Evolutionary conservation across 2,113 vertebrate species (phyloP).

Genomic region (Natator depressus): DNA sequence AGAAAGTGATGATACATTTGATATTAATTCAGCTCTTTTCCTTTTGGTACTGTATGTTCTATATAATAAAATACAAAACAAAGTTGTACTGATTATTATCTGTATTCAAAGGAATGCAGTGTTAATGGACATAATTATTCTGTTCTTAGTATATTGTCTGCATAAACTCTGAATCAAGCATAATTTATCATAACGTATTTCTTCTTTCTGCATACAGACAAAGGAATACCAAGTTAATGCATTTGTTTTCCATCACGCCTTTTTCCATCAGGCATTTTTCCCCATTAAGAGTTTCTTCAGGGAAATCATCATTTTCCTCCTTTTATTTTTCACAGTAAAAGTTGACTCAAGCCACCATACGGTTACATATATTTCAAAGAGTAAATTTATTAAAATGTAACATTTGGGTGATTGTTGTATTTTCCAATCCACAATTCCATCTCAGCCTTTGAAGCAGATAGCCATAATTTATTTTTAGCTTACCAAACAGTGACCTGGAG

Average conservation of each 20-base stretch:
- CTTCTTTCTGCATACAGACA: background rate
- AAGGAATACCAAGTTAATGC: conserved; percentile 12
- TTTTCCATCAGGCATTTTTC: conserved; percentile 37
- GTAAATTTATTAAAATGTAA: conserved; percentile 6
- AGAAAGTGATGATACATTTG: conserved; percentile 49
- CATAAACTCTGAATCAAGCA: conserved; percentile 52
- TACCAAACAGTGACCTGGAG: background rate
- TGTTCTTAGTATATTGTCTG: conserved; percentile 21
- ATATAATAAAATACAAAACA: conserved; percentile 54
- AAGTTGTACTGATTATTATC: conserved; percentile 34
- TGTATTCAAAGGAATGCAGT: conserved; percentile 45
- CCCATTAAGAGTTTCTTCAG: conserved; percentile 37
- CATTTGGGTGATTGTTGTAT: background rate
- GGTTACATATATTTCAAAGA: conserved; percentile 46
- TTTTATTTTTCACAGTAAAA: conserved; percentile 20
- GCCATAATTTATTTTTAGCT: conserved; percentile 14
- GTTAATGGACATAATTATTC: conserved; percentile 54
- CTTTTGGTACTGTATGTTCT: background rate
- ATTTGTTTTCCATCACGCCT: conserved; percentile 40
- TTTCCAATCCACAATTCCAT: background rate
- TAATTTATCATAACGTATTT: background rate
- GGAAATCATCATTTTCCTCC: conserved; percentile 41
- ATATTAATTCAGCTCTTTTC: conserved; percentile 49
- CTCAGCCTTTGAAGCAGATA: background rate
- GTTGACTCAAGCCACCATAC: conserved; percentile 26